These are phyloP conservation scores for Nasonia oneida DNA, from an alignment of 2,888 invertebrate genomes.

Conservation along the genomic window DNA sequence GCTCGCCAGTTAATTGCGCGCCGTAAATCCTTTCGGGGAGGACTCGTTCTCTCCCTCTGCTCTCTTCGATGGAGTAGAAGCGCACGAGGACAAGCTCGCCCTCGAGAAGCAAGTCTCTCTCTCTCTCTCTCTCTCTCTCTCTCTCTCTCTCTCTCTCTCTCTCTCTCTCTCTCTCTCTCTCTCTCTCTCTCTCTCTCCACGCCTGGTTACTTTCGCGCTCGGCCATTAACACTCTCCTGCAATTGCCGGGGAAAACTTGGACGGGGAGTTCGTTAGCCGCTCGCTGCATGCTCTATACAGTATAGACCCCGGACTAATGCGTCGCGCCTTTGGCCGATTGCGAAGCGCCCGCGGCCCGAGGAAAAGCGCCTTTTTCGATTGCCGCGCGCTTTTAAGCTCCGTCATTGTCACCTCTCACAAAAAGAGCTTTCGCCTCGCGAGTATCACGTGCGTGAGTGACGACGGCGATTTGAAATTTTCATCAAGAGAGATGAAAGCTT, in stretches of 20 bases:
- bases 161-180: no score
- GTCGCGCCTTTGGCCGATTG: conserved; percentile 50
- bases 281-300: not conserved
- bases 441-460: not conserved
- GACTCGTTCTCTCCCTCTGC: conserved; percentile 29
- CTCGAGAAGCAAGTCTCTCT: conserved; percentile 7
- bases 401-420: conserved; percentile 1
- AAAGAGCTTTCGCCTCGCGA: conserved; percentile 7
- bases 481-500: conserved; percentile 24
- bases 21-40: conserved; percentile 59
- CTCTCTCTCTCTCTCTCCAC: not conserved
- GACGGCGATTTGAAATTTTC: conserved; percentile 16
- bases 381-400: not conserved
- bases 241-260: conserved; percentile 58
- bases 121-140: conserved; percentile 20
- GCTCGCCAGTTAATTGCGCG: conserved; percentile 61
- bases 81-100: conserved; percentile 39
- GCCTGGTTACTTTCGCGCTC: conserved; percentile 60
- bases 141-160: no score
- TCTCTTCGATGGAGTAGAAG: conserved; percentile 43
- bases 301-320: conserved; percentile 50
- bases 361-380: conserved; percentile 21
- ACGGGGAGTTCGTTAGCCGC: conserved; percentile 66
- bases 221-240: conserved; percentile 60
- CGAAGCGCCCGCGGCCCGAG: conserved; percentile 29